These are phyloP conservation scores for Agriopis aurantiaria DNA, from an alignment of 2,888 invertebrate genomes.

Conservation along the genomic window DNA sequence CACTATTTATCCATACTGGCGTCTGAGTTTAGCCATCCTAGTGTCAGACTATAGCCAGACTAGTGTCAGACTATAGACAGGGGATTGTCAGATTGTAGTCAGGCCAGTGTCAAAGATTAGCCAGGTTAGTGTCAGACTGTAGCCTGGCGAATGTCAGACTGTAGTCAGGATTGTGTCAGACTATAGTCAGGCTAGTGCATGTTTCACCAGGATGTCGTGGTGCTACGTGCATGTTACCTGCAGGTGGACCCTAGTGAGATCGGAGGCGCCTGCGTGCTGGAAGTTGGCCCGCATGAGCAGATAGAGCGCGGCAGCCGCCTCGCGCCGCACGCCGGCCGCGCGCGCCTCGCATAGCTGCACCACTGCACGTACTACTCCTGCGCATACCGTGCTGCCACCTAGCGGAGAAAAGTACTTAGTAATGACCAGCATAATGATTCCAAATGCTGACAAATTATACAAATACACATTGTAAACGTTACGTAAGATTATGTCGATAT, in stretches of 20 bases:
- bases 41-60: not conserved
- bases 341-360: slow-evolving; percentile 95
- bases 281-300: slow-evolving; percentile 97
- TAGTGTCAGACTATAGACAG: not conserved
- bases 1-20: too few species aligned
- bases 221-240: slow-evolving; percentile 85
- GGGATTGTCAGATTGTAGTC: too few species aligned
- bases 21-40: too few species aligned
- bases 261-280: slow-evolving; percentile 94
- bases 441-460: too few species aligned
- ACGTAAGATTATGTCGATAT: too few species aligned
- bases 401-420: not conserved
- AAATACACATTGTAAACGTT: too few species aligned
- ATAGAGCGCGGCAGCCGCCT: slow-evolving; percentile 96
- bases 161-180: too few species aligned
- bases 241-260: slow-evolving; percentile 95
- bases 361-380: slow-evolving; percentile 92
- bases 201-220: too few species aligned
- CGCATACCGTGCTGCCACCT: slow-evolving; percentile 93
- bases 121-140: too few species aligned
- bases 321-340: slow-evolving; percentile 93
- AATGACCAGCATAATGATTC: not conserved
- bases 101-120: too few species aligned
- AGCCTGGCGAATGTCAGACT: too few species aligned
- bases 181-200: too few species aligned